Evolutionary conservation across 1,140 invertebrate species (phyloP), one percentile per base, ranked within the genome.

Genomic region (Homalodisca vitripennis): DNA sequence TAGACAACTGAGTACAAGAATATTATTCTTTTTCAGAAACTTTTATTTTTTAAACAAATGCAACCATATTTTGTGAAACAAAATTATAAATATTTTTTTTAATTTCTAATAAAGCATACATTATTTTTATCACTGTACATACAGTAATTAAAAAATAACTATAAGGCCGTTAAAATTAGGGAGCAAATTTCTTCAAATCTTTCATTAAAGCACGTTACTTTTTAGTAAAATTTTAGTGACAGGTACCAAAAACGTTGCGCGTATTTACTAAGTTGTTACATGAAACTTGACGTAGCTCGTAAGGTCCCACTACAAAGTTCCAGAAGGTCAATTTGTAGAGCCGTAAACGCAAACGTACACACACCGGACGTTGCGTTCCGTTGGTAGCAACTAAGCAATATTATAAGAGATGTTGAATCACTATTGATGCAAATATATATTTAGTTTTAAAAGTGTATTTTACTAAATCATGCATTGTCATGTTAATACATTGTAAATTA

Each of bases 371-470:
- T 12, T 53, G 3, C 6, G 6, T 60, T 27, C 24, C 55, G 55
- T 60, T 30, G 55, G 24, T 60, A 60, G 55, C 6, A 60, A 60
- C 24, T 60, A 60, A 60, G 55, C 55, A 60, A 60, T 60, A 60
- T 60, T 51, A 60, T 60, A 60, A 60, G 55, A 60, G 29, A 29
- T 60, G 55, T 60, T 60, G n/a, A 60, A 60, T 27, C 55, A 60
- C 24, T 60, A 60, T 60, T 26, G 22, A 60, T 27, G 26, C 26
- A 60, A 27, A 60, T 60, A 60, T 60, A 27, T 60, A 60, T 26
- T 60, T 53, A 53, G 48, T 60, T 60, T 60, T 27, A 60, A 6
- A 41, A 60, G 29, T 60, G 55, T 60, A 60, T 60, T 60, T 60
- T 60, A 60, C 27, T 60, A 60, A 51, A 60, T 60, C 22, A 13